Base-by-base conservation (phyloP, 1,140 invertebrate genomes). In the Brachionus asplanchnoidis region DNA sequence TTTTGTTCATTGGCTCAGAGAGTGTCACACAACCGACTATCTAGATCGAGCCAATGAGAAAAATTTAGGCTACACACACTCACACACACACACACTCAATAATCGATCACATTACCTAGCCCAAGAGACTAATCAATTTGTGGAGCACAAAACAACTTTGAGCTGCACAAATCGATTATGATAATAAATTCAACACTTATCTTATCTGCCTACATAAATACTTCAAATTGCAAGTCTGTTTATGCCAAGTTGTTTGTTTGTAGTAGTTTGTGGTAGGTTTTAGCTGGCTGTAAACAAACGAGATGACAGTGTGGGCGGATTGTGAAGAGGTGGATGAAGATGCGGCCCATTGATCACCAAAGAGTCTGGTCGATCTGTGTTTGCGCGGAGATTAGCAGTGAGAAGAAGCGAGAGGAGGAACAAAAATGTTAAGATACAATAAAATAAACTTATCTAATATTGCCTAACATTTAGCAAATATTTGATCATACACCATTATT, bases 381-480 rank as follows among this genome's bases (percentile, higher is more conserved):
- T 60, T 60, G 53, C 53, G n/a, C 53, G 6, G 9, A 60, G 53
- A 60, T 60, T 60, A 60, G 20, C 53, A 68, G 23, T 68, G 32
- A 68, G 32, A 68, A 20, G 26, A 66, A 12, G 11, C 11, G 26
- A 66, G 17, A 66, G 26, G n/a, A 46, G 17, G 8, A 73, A 73
- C 4, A 68, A 42, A 42, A 42, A 73, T 73, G 17, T 73, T 73
- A 68, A 68, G 20, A 68, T 28, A 68, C 40, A 40, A 40, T 73
- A 40, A 42, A 73, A 42, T 11, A 73, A 9, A 73, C 68, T 73
- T 73, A 73, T 73, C 68, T 73, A 73, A 73, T n/a, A 73, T 73
- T 73, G 68, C 68, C 42, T 73, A 73, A 73, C 68, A 73, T 44
- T 73, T 73, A 36, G 68, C 20, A 73, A 73, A 73, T 73, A 73